Base-by-base conservation (phyloP, 2,888 invertebrate genomes). In the Hirtodrosophila histrioides region DNA sequence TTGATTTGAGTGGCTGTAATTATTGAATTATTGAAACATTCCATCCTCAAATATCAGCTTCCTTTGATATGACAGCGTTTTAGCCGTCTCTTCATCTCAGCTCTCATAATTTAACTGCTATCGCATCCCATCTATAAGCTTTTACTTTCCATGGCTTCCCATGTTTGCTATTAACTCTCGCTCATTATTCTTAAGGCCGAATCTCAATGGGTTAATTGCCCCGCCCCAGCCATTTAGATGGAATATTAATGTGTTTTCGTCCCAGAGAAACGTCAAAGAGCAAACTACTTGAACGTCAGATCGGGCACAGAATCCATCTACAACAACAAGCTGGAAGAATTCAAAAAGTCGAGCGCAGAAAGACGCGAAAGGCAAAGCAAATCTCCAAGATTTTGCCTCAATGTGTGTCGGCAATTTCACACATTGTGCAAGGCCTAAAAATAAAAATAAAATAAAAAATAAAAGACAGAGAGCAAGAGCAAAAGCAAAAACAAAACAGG, bases 391-490 rank as follows among this genome's bases (percentile, higher is more conserved):
- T 70, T 43, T 74, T 56, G 58, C 63, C 46, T n/a, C 49, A 48
- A 39, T 40, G 58, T 69, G 68, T 73, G 78, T 71, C 78, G 76
- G 77, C 74, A 45, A 84, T 74, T 81, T 81, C 78, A 84, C 81
- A 81, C 78, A 84, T 72, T 75, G 58, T 72, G 84, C 60, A 45
- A 70, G 63, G 50, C 62, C 68, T 63, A 53, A 79, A 70, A 79
- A 78, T 70, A 66, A 56, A 36, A 56, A 57, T n/a, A 17, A 35
- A 37, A 35, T 10, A 43, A 36, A 51, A 43, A 17, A 2, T 17
- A 17, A 17, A 2, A 17, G 17, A 17, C 17, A 17, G 17, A 17
- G 17, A 2, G 17, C 17, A 17, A 17, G 17, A 2, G 17, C 17
- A 17, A 17, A 17, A 17, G 17, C 17, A 17, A 17, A 17, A 17